Evolutionary conservation across 2,113 vertebrate genomes (phyloP).

Genomic region (Pelobates fuscus): DNA sequence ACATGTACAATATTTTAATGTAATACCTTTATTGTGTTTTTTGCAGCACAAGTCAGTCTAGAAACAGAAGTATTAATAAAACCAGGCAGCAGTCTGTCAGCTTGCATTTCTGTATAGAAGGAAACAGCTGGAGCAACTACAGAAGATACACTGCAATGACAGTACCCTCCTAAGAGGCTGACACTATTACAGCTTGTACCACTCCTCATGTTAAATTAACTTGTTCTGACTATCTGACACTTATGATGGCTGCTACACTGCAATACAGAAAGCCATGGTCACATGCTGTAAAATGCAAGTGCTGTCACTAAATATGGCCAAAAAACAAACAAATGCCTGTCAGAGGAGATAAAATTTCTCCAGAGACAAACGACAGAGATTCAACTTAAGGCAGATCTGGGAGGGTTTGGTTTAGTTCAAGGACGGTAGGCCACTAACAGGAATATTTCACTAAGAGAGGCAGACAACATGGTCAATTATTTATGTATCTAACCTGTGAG

Average conservation of each 20-base stretch:
- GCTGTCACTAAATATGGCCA: constrained; percentile 65
- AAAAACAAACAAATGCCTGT: constrained; percentile 70
- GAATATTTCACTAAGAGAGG: constrained; percentile 15
- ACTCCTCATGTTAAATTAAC: constrained; percentile 69
- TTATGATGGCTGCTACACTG: constrained; percentile 56
- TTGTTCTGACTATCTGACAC: constrained; percentile 76
- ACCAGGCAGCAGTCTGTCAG: constrained; percentile 61
- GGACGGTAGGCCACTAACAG: constrained; percentile 57
- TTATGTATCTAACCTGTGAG: constrained; percentile 9
- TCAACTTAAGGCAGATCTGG: constrained; percentile 48
- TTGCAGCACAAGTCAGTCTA: constrained; percentile 13
- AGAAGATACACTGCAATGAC: constrained; percentile 53
- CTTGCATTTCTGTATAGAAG: constrained; percentile 11
- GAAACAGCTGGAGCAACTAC: constrained; percentile 53
- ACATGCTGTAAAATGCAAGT: constrained; percentile 59
- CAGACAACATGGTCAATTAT: not conserved
- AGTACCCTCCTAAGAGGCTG: constrained; percentile 71
- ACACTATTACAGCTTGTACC: constrained; percentile 64
- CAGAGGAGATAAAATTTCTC: constrained; percentile 67
- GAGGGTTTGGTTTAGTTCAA: constrained; percentile 68
- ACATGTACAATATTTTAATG: too few relatives aligned
- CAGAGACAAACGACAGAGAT: constrained; percentile 62
- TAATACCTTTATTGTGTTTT: too few relatives aligned
- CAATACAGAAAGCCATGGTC: constrained; percentile 62
- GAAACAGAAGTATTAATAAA: constrained; percentile 45